A percentile compares a stretch with the other conserved stretches of the same genome.
Conservation (phyloP, 2,888 invertebrate genomes). For the Clusia tigrina region DNA sequence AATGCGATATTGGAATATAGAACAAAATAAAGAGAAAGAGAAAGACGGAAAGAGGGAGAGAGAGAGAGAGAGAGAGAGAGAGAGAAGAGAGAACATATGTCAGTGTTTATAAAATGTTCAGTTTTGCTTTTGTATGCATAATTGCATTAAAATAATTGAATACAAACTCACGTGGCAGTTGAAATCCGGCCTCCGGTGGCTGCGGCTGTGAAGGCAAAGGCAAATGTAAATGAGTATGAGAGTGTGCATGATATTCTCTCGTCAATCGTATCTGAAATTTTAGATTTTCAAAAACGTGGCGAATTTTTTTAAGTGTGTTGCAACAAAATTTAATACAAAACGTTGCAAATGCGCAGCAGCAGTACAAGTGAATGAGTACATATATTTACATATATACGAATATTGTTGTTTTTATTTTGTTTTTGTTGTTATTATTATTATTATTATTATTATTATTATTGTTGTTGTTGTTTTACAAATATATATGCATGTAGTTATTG, state of each 20-base stretch:
- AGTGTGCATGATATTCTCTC: conserved; percentile 92
- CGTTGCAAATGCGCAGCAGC: too few relatives aligned
- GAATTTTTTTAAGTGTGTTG: conserved; percentile 45
- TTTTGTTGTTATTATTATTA: too few relatives aligned
- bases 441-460: too few relatives aligned
- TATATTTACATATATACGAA: too few relatives aligned
- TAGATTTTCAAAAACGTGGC: conserved; percentile 59
- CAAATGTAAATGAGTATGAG: conserved; percentile 91
- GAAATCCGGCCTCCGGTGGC: conserved; percentile 76
- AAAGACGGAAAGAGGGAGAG: conserved; percentile 24
- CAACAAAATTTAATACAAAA: not conserved
- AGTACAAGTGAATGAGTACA: too few relatives aligned
- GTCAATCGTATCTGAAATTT: conserved; percentile 86
- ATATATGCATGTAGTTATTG: too few relatives aligned
- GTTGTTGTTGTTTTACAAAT: too few relatives aligned
- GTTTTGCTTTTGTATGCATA: not conserved
- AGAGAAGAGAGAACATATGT: conserved; percentile 1
- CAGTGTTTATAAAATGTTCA: too few relatives aligned
- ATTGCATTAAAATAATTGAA: conserved; percentile 47
- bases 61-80: conserved; percentile 11
- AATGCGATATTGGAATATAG: not conserved
- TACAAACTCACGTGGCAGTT: conserved; percentile 69
- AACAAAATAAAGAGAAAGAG: conserved; percentile 12
- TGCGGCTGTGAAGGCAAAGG: conserved; percentile 82
- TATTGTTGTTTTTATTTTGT: conserved; percentile 28